phyloP scores from a whole-genome alignment of 2,797 vertebrate genomes.

The Knipowitschia caucasica region DNA sequence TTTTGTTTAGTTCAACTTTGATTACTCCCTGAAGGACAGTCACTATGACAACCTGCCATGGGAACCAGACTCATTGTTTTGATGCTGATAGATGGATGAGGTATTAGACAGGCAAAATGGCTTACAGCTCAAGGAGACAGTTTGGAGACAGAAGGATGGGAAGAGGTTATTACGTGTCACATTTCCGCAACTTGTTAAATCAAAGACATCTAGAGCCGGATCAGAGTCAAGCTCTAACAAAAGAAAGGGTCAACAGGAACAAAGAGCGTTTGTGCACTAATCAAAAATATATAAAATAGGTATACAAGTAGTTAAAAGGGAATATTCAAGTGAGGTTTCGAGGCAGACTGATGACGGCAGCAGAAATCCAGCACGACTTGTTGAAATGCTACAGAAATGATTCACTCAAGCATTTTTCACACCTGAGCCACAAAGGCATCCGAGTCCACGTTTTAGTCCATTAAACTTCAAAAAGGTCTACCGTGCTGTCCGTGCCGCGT shows the following conservation, averaged over 20 bases:
- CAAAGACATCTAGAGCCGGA: constrained; percentile 21
- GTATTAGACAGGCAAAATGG: constrained; percentile 24
- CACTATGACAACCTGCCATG: constrained; percentile 60
- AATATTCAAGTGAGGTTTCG: background rate
- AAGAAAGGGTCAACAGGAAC: background rate
- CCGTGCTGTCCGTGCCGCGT: constrained; percentile 10
- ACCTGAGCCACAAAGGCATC: constrained; percentile 34
- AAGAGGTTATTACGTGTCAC: constrained; percentile 6
- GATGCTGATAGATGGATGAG: constrained; percentile 38
- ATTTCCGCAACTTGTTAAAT: constrained; percentile 24
- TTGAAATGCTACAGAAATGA: background rate
- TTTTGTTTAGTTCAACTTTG: constrained; percentile 44
- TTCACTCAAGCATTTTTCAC: constrained; percentile 13
- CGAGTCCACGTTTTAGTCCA: constrained; percentile 19
- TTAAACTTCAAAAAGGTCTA: constrained; percentile 30
- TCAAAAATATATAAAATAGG: background rate
- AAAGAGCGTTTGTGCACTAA: background rate
- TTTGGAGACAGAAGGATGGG: background rate
- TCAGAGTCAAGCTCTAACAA: constrained; percentile 3
- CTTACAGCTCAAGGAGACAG: constrained; percentile 34
- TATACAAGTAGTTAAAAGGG: constrained; percentile 7
- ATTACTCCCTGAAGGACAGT: constrained; percentile 49
- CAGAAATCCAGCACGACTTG: constrained; percentile 2
- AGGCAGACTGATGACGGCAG: constrained; percentile 5
- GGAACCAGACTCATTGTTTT: constrained; percentile 48